A percentile compares a stretch with the other conserved stretches of the same genome.
Conservation (phyloP, 2,113 vertebrate genomes). For the Polyodon spathula region DNA sequence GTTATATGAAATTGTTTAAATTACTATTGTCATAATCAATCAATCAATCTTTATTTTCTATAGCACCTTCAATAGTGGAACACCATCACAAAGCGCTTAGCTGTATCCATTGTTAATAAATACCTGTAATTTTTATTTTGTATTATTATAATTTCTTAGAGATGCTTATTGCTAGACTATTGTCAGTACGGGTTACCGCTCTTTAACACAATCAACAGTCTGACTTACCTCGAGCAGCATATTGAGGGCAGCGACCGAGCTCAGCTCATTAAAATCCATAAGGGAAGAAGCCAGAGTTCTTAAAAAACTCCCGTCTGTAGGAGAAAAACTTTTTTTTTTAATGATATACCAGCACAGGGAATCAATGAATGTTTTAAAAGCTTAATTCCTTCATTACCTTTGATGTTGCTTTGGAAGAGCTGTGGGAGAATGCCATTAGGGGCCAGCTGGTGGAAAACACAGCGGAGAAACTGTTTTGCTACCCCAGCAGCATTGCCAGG, state of each 20-base stretch:
- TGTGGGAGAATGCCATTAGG: conserved; percentile 95
- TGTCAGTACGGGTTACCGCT: background rate
- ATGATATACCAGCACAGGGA: too few relatives aligned
- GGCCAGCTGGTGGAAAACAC: conserved; percentile 90
- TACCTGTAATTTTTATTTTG: too few relatives aligned
- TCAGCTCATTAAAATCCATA: conserved; percentile 93
- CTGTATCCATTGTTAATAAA: too few relatives aligned
- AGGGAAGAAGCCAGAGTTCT: conserved; percentile 81
- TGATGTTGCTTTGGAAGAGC: conserved; percentile 96
- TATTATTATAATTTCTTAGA: too few relatives aligned
- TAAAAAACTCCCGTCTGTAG: conserved; percentile 86
- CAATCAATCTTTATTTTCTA: too few relatives aligned
- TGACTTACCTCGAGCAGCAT: conserved; percentile 85
- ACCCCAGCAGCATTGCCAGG: conserved; percentile 95
- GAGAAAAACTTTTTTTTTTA: conserved; percentile 13
- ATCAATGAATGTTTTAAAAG: background rate
- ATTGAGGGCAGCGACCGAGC: conserved; percentile 87
- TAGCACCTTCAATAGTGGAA: too few relatives aligned
- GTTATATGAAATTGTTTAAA: too few relatives aligned
- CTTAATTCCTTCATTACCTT: conserved; percentile 57
- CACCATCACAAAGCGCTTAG: too few relatives aligned
- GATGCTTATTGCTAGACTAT: background rate
- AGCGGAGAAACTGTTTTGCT: conserved; percentile 96
- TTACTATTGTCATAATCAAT: too few relatives aligned
- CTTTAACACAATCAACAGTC: background rate